Conservation (phyloP, 2,888 invertebrate genomes). For the Liopterus haemorrhoidalis region DNA sequence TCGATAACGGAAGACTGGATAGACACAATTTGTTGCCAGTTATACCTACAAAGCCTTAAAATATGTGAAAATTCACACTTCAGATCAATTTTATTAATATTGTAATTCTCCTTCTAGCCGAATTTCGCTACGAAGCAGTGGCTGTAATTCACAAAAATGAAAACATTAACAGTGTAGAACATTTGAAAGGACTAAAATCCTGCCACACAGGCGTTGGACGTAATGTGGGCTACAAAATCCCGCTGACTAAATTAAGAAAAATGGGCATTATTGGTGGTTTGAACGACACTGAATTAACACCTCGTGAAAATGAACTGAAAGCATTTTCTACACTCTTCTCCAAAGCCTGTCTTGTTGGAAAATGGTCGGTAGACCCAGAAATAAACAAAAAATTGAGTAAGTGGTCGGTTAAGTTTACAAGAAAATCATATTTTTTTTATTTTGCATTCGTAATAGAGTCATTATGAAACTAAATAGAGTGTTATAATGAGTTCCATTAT, state of each 20-base stretch:
- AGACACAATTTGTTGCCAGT: too few species aligned
- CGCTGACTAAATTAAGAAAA: slow-evolving; percentile 70
- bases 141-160: slow-evolving; percentile 72
- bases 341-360: slow-evolving; percentile 80
- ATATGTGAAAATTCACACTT: too few species aligned
- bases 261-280: slow-evolving; percentile 59
- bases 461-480: too few species aligned
- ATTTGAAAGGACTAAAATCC: slow-evolving; percentile 69
- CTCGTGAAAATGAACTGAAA: slow-evolving; percentile 74
- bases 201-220: slow-evolving; percentile 84
- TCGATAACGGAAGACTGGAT: too few species aligned
- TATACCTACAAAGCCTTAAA: too few species aligned
- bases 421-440: slow-evolving; percentile 9
- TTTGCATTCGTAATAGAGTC: too few species aligned
- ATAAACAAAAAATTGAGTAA: slow-evolving; percentile 68
- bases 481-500: too few species aligned
- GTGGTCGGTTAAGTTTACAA: slow-evolving; percentile 35
- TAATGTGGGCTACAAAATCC: slow-evolving; percentile 84
- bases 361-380: slow-evolving; percentile 70
- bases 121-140: slow-evolving; percentile 75
- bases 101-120: slow-evolving; percentile 50
- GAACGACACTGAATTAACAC: slow-evolving; percentile 63
- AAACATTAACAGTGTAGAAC: slow-evolving; percentile 60
- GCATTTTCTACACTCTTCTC: slow-evolving; percentile 74
- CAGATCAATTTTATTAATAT: slow-evolving; percentile 7